Conservation (phyloP, 2,888 invertebrate species). For the Anoplius nigerrimus region DNA sequence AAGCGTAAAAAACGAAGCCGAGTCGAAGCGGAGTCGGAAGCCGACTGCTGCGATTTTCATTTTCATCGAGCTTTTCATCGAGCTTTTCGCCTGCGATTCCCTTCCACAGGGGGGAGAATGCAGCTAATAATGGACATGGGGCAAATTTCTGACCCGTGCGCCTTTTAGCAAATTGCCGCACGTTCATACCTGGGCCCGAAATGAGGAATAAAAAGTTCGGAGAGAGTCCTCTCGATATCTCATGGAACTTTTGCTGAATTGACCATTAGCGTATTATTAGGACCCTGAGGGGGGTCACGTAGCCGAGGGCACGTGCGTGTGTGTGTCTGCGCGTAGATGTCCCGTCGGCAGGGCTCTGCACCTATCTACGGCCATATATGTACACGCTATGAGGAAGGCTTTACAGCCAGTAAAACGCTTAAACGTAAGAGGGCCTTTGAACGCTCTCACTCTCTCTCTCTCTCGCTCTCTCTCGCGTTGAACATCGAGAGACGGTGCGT, state of each 20-base stretch:
- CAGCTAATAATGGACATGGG: constrained; percentile 5
- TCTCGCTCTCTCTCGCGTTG: constrained; percentile 14
- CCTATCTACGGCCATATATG: not conserved
- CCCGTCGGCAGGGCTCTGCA: too few relatives aligned
- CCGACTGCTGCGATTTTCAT: too few relatives aligned
- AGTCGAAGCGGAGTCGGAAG: too few relatives aligned
- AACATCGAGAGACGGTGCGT: constrained; percentile 11
- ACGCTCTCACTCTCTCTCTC: constrained; percentile 27
- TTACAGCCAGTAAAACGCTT: constrained; percentile 51
- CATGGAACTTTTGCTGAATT: constrained; percentile 36
- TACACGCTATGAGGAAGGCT: constrained; percentile 24
- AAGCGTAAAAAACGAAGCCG: too few relatives aligned
- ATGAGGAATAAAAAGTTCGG: constrained; percentile 21
- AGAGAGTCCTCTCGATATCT: constrained; percentile 30
- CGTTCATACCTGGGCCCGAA: constrained; percentile 26
- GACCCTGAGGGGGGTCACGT: constrained; percentile 8
- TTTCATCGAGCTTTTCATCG: too few relatives aligned
- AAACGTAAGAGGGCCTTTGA: constrained; percentile 46
- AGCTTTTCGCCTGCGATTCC: too few relatives aligned
- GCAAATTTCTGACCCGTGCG: constrained; percentile 16
- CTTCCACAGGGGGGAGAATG: too few relatives aligned
- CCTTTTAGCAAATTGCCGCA: constrained; percentile 14
- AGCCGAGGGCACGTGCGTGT: not conserved
- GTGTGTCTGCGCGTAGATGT: not conserved
- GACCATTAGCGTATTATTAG: constrained; percentile 50